Evolutionary conservation across 2,797 vertebrate species (phyloP).

Genomic region (Sebastes trivittatus): DNA sequence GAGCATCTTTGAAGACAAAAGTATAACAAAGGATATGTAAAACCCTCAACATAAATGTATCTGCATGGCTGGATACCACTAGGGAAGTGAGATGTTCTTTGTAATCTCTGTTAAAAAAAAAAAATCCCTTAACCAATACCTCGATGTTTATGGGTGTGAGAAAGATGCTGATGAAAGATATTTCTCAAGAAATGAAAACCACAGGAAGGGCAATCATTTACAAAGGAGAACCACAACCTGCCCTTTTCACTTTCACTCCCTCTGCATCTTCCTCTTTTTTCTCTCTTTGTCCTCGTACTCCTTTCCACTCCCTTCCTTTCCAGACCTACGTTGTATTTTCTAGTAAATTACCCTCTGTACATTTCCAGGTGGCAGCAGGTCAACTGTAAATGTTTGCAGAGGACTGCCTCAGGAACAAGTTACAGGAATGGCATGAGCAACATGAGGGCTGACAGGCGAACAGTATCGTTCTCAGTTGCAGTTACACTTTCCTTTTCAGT

Average conservation of each 20-base stretch:
- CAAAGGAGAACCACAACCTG: background rate
- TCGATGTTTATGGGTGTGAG: background rate
- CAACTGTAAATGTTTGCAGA: conserved; percentile 22
- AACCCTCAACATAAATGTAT: background rate
- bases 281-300: background rate
- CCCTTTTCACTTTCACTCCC: conserved; percentile 17
- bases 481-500: conserved; percentile 16
- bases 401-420: conserved; percentile 3
- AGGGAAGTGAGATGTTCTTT: background rate
- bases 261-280: conserved; percentile 27
- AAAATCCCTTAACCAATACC: background rate
- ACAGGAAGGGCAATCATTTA: background rate
- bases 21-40: background rate
- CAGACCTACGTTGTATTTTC: background rate
- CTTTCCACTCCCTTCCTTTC: background rate
- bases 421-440: conserved; percentile 1
- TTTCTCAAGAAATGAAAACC: conserved; percentile 35
- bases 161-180: background rate
- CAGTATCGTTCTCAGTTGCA: conserved; percentile 5
- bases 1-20: background rate
- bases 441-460: background rate
- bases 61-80: background rate
- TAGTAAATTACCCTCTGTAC: background rate
- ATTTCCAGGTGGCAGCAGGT: background rate
- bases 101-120: background rate